A percentile compares a stretch with the other conserved stretches of the same genome.
Conservation (phyloP, 1,140 invertebrate species). For the Drosophila nigromelanica region DNA sequence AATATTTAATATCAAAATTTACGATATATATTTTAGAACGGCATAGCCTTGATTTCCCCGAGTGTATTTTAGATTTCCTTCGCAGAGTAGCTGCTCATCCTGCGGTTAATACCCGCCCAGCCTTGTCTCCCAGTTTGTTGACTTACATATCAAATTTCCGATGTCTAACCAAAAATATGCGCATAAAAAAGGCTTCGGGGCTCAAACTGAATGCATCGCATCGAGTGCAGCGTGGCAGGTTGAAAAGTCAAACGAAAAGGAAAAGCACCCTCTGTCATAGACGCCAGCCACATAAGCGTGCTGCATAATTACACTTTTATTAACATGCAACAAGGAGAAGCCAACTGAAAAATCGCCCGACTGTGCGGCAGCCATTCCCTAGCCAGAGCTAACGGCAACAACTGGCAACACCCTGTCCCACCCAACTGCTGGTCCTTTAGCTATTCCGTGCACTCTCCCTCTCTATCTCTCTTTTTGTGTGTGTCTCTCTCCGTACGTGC, state of each 20-base stretch:
- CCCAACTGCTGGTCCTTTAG: slow-evolving; percentile 10
- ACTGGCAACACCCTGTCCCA: slow-evolving; percentile 15
- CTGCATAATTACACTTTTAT: slow-evolving; percentile 79
- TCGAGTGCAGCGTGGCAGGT: slow-evolving; percentile 19
- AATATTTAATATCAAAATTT: too few species aligned
- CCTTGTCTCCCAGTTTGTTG: too few species aligned
- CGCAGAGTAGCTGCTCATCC: too few species aligned
- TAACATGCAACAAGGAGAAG: slow-evolving; percentile 62
- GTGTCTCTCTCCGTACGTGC: slow-evolving; percentile 41
- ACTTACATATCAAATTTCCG: slow-evolving; percentile 59
- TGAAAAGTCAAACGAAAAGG: slow-evolving; percentile 34
- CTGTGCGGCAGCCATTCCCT: slow-evolving; percentile 5
- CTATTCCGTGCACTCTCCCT: slow-evolving; percentile 11
- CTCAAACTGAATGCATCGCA: slow-evolving; percentile 7
- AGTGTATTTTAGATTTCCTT: too few species aligned
- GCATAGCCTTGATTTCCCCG: too few species aligned
- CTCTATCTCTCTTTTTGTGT: slow-evolving; percentile 13
- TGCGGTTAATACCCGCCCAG: too few species aligned
- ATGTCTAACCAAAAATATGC: slow-evolving; percentile 70
- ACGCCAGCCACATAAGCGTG: slow-evolving; percentile 39
- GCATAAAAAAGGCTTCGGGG: slow-evolving; percentile 44
- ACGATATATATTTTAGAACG: too few species aligned
- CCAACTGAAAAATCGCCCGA: slow-evolving; percentile 55
- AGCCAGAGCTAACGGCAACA: slow-evolving; percentile 27
- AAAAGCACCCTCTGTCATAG: not conserved